Conservation (phyloP, 2,888 invertebrate genomes). For the Phasia obesa region DNA sequence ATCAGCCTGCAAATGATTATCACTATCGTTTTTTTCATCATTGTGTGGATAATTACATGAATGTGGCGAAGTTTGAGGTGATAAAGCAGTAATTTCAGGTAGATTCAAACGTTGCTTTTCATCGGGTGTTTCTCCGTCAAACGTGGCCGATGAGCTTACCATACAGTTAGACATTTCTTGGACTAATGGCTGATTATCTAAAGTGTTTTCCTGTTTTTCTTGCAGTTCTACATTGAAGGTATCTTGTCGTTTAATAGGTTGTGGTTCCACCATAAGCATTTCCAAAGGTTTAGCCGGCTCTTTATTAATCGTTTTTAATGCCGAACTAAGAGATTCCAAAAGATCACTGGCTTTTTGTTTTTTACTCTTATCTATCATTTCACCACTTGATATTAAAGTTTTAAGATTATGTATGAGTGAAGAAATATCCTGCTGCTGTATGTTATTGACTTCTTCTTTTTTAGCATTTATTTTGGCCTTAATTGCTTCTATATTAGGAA, state of each 20-base stretch:
- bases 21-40: neutral
- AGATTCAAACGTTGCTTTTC: slow-evolving; percentile 68
- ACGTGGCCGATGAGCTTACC: slow-evolving; percentile 71
- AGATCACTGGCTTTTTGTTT: slow-evolving; percentile 72
- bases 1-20: slow-evolving; percentile 63
- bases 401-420: slow-evolving; percentile 73
- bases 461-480: slow-evolving; percentile 67
- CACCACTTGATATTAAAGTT: slow-evolving; percentile 71
- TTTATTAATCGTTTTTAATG: slow-evolving; percentile 56
- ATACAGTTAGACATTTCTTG: slow-evolving; percentile 69
- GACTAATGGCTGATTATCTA: neutral
- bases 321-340: slow-evolving; percentile 73
- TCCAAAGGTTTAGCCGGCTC: neutral
- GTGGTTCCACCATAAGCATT: slow-evolving; percentile 45
- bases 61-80: slow-evolving; percentile 16
- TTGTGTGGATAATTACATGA: neutral
- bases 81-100: slow-evolving; percentile 66
- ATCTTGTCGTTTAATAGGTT: slow-evolving; percentile 74
- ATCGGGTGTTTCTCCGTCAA: slow-evolving; percentile 69
- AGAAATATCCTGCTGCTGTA: slow-evolving; percentile 72
- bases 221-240: slow-evolving; percentile 76
- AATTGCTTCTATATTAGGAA: slow-evolving; percentile 63
- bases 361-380: slow-evolving; percentile 70
- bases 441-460: slow-evolving; percentile 65
- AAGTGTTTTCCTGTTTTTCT: slow-evolving; percentile 46